Base-by-base conservation (phyloP, 2,888 invertebrate species). In the Pilophorus perplexus region DNA sequence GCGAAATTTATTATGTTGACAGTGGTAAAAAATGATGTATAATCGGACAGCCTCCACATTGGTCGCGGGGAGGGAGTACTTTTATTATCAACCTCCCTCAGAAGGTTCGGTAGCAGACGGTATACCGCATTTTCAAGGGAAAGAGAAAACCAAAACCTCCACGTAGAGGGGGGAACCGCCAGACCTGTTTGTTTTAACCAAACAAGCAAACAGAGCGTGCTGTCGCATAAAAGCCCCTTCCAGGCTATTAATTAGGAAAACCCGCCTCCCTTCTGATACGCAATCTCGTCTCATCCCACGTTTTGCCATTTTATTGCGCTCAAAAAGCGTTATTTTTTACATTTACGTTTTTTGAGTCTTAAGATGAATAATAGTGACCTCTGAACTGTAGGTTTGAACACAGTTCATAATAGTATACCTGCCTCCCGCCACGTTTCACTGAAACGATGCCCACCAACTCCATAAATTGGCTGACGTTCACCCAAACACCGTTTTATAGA, bases 181-280 rank as follows among this genome's bases (percentile, higher is more conserved):
- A 33, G 12, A 33, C 6, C 52, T 59, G 59, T 59, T 59, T 59
- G 59, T 42, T 59, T 25, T 25, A 40, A 23, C 59, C 38, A 25
- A 42, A 42, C 59, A 38, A 42, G 59, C 69, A 69, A 69, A 69
- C 69, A 69, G 65, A 60, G 67, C 69, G 69, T 69, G 69, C 67
- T 69, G 69, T 59, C 59, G 69, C 69, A 69, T 69, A 69, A 69
- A 69, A 64, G 65, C 46, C 52, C 22, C 44, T 40, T 20, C 16
- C 14, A 20, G 33, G 28, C 55, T 64, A 67, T 69, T 69, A 69
- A 69, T 69, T 69, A 69, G 60, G 27, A 25, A 18, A 20, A 23
- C 40, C 42, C 16, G n/a, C 14, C 20, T 22, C 40, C 25, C 38
- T 38, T 38, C 59, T 59, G 59, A 59, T 59, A 59, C 42, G 42